Conservation (phyloP, 2,888 invertebrate species). For the Hymenopus coronatus region DNA sequence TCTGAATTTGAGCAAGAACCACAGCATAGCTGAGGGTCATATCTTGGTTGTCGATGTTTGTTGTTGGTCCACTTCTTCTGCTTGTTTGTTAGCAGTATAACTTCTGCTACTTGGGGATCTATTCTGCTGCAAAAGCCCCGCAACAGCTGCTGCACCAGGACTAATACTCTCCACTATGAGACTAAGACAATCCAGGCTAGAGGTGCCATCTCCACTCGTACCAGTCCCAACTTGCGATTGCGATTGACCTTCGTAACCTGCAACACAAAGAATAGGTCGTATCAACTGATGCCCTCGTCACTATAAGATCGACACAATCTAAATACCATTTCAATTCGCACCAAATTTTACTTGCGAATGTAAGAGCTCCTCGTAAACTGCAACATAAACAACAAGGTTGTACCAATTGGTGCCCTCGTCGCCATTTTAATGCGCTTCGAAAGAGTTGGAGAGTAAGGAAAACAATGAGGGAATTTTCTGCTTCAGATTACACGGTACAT, state of each 20-base stretch:
- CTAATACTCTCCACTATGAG: slow-evolving; percentile 70
- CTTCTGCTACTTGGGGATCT: background rate
- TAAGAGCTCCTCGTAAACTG: too few species aligned
- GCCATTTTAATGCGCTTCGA: too few species aligned
- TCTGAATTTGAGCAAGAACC: background rate
- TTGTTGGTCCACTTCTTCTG: background rate
- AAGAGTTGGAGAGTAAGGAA: too few species aligned
- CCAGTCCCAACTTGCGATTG: slow-evolving; percentile 50
- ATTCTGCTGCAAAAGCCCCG: background rate
- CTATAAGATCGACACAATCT: too few species aligned
- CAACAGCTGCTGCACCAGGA: slow-evolving; percentile 19
- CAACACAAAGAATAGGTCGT: slow-evolving; percentile 31
- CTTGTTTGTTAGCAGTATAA: background rate
- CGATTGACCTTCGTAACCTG: slow-evolving; percentile 50
- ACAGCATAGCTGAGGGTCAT: background rate
- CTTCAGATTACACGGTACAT: too few species aligned
- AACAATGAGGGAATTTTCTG: too few species aligned
- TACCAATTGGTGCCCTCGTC: too few species aligned
- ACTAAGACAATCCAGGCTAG: slow-evolving; percentile 64
- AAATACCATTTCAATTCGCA: too few species aligned
- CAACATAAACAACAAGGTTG: too few species aligned
- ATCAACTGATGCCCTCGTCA: too few species aligned
- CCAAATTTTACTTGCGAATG: too few species aligned
- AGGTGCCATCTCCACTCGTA: slow-evolving; percentile 38
- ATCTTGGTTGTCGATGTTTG: background rate